Evolutionary conservation across 2,888 invertebrate genomes (phyloP).

Genomic region (Germaria angustata): DNA sequence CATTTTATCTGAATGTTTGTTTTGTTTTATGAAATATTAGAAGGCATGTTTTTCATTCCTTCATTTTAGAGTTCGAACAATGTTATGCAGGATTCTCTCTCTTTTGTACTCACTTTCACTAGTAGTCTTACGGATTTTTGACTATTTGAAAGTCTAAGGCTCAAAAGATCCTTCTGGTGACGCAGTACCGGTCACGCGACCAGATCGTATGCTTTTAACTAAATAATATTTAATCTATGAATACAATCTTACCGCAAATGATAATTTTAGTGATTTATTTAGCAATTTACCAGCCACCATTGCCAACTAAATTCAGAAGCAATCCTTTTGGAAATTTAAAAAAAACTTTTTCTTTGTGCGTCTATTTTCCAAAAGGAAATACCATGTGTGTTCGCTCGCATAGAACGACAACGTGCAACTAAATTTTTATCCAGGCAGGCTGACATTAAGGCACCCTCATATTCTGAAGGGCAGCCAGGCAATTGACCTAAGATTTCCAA

Average conservation of each 20-base stretch:
- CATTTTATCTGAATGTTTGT: too few species aligned
- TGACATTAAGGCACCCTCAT: constrained; percentile 47
- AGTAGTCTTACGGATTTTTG: too few species aligned
- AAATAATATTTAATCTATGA: too few species aligned
- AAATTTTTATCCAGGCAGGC: constrained; percentile 40
- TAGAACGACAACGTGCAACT: constrained; percentile 73
- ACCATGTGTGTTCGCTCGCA: constrained; percentile 68
- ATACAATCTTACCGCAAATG: constrained; percentile 74
- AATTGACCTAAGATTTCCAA: constrained; percentile 3
- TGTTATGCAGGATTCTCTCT: too few species aligned
- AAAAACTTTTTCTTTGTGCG: not conserved
- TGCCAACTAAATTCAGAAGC: not conserved
- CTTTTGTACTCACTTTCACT: too few species aligned
- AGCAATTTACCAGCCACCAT: constrained; percentile 74
- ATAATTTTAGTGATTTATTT: constrained; percentile 71
- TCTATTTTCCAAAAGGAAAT: constrained; percentile 9
- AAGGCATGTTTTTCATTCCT: too few species aligned
- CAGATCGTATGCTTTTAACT: too few species aligned
- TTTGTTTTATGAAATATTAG: too few species aligned
- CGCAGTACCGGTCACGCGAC: too few species aligned
- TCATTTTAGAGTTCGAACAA: too few species aligned
- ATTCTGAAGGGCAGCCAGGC: constrained; percentile 43
- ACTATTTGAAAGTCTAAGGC: too few species aligned
- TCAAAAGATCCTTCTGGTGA: too few species aligned
- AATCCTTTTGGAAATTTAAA: not conserved